Evolutionary conservation across 1,140 invertebrate genomes (phyloP).

Genomic region (Anthonomus grandis): DNA sequence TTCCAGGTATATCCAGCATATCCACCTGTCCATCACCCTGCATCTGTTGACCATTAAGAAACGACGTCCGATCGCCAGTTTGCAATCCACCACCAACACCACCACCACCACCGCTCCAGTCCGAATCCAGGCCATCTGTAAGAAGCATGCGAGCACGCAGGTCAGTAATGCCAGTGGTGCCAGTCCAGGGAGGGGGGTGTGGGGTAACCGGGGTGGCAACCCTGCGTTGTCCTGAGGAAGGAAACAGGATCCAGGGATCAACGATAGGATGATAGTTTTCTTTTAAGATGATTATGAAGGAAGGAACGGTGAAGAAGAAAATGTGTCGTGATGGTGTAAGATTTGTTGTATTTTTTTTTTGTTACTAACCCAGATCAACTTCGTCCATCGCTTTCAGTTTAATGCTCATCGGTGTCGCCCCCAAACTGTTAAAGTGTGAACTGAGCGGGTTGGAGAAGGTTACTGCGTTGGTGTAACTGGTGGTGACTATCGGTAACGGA

Average conservation of each 20-base stretch:
- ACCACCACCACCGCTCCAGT: slow-evolving; percentile 51
- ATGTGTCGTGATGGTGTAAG: not conserved
- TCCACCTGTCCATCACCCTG: slow-evolving; percentile 74
- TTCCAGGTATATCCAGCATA: slow-evolving; percentile 89
- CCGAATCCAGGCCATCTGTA: slow-evolving; percentile 57
- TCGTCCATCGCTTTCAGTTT: slow-evolving; percentile 67
- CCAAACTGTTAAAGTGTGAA: slow-evolving; percentile 46
- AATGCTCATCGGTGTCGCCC: slow-evolving; percentile 54
- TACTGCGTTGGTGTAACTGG: slow-evolving; percentile 42
- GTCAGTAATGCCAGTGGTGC: slow-evolving; percentile 50
- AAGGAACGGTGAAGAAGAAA: slow-evolving; percentile 3
- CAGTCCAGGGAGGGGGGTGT: slow-evolving; percentile 56
- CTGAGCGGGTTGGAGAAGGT: slow-evolving; percentile 47
- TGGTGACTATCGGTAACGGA: slow-evolving; percentile 33
- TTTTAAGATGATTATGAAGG: not conserved
- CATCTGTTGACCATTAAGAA: slow-evolving; percentile 52
- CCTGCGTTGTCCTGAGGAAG: slow-evolving; percentile 48
- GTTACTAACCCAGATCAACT: slow-evolving; percentile 56
- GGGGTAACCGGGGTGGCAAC: slow-evolving; percentile 61
- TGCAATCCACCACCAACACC: slow-evolving; percentile 49
- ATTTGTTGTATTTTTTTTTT: not conserved
- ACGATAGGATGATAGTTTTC: not conserved
- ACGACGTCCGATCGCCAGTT: slow-evolving; percentile 47
- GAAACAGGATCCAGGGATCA: slow-evolving; percentile 2
- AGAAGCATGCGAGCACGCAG: slow-evolving; percentile 42